Percentiles rank a stretch among this genome's conserved stretches.
These are phyloP conservation scores for Entomobrya proxima DNA, from an alignment of 2,888 invertebrate species.

Conservation along the genomic window DNA sequence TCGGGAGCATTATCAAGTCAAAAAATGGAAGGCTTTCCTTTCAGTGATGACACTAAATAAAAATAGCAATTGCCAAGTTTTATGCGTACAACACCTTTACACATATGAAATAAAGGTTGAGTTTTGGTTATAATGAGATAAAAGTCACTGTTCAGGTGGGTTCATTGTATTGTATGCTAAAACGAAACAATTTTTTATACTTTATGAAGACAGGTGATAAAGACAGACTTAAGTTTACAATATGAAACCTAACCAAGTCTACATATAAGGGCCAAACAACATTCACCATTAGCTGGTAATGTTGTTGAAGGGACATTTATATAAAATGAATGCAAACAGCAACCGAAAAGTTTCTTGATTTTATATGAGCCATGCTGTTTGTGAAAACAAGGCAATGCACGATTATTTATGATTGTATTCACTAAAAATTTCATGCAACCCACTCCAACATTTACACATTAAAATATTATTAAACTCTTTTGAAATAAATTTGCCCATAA, in stretches of 20 bases:
- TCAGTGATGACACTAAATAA: neutral
- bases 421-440: neutral
- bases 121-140: too few species aligned
- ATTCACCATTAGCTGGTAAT: too few species aligned
- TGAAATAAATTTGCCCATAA: neutral
- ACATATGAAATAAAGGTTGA: too few species aligned
- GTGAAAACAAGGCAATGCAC: neutral
- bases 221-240: neutral
- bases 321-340: neutral
- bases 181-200: neutral
- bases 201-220: slow-evolving; percentile 19
- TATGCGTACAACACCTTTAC: neutral
- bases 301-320: neutral
- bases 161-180: slow-evolving; percentile 39
- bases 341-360: neutral
- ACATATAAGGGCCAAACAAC: neutral
- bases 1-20: neutral
- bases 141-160: neutral
- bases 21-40: neutral
- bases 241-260: too few species aligned
- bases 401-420: neutral
- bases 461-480: neutral
- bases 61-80: neutral
- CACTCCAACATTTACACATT: neutral
- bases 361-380: neutral